Evolutionary conservation across 2,113 vertebrate species (phyloP).

Genomic region (Pangasianodon hypophthalmus): DNA sequence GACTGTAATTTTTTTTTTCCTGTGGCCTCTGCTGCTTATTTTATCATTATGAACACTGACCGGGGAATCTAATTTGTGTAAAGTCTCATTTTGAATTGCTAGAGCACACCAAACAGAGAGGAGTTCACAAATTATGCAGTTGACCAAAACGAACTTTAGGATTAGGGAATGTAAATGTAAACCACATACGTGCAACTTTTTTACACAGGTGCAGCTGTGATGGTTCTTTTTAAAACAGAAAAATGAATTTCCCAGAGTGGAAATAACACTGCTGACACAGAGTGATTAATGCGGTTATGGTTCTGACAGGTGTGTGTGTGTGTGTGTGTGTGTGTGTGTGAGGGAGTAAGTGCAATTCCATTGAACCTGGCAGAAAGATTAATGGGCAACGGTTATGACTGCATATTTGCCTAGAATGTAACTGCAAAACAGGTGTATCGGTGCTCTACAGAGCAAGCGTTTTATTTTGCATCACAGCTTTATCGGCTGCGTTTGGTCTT

Average conservation of each 20-base stretch:
- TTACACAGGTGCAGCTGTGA: background rate
- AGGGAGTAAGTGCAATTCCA: background rate
- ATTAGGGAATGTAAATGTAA: background rate
- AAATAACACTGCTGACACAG: constrained; percentile 1
- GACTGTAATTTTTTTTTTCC: background rate
- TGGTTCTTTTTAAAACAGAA: background rate
- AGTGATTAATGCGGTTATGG: background rate
- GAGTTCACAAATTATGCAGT: too few species aligned
- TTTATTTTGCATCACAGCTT: background rate
- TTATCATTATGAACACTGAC: too few species aligned
- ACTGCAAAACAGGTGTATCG: constrained; percentile 6
- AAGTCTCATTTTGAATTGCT: too few species aligned
- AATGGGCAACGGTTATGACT: background rate
- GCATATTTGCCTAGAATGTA: constrained; percentile 7
- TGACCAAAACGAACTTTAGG: background rate
- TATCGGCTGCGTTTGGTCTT: background rate
- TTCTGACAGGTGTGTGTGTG: constrained; percentile 21
- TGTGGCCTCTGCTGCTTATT: background rate
- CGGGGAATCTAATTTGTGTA: too few species aligned
- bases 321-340: background rate
- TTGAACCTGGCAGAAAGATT: constrained; percentile 18
- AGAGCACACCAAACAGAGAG: too few species aligned
- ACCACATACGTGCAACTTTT: background rate
- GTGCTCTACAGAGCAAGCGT: background rate
- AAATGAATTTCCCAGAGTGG: background rate